These are phyloP conservation scores for Oophaga pumilio DNA, from an alignment of 2,113 vertebrate genomes.

Conservation along the genomic window DNA sequence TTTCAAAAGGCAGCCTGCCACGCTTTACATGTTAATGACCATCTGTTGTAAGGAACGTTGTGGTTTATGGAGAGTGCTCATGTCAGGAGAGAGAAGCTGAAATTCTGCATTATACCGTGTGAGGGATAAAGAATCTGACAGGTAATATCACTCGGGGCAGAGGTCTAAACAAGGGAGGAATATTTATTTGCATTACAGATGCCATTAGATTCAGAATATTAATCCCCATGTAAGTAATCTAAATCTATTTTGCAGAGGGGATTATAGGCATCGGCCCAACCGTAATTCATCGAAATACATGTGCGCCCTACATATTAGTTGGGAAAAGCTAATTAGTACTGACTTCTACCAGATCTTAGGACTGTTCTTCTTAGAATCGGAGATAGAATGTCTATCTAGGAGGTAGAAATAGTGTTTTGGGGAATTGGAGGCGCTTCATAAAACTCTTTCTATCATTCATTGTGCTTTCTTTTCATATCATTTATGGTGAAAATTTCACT, in stretches of 20 bases:
- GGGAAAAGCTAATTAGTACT: conserved; percentile 27
- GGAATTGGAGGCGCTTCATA: conserved; percentile 12
- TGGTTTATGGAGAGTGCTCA: not conserved
- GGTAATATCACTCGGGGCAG: not conserved
- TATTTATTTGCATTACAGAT: not conserved
- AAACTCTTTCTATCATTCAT: conserved; percentile 17
- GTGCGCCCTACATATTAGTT: not conserved
- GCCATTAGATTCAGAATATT: not conserved
- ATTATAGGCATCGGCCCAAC: not conserved
- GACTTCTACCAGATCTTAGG: not conserved
- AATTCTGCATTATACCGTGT: not conserved
- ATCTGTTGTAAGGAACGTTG: conserved; percentile 34
- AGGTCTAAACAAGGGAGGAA: conserved; percentile 16
- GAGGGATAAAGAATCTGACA: conserved; percentile 11
- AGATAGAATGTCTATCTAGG: conserved; percentile 23
- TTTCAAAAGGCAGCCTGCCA: not conserved
- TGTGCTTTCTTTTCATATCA: conserved; percentile 2
- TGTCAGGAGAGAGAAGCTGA: conserved; percentile 1
- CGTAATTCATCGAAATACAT: not conserved
- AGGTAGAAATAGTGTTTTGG: not conserved
- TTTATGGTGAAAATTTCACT: conserved; percentile 26
- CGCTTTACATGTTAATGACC: conserved; percentile 40
- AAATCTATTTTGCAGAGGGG: not conserved
- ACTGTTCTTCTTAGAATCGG: not conserved
- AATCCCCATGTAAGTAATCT: not conserved